A percentile compares a stretch with the other conserved stretches of the same genome.
These are phyloP conservation scores for Zaprionus taronus DNA, from an alignment of 1,140 invertebrate species.

Conservation along the genomic window DNA sequence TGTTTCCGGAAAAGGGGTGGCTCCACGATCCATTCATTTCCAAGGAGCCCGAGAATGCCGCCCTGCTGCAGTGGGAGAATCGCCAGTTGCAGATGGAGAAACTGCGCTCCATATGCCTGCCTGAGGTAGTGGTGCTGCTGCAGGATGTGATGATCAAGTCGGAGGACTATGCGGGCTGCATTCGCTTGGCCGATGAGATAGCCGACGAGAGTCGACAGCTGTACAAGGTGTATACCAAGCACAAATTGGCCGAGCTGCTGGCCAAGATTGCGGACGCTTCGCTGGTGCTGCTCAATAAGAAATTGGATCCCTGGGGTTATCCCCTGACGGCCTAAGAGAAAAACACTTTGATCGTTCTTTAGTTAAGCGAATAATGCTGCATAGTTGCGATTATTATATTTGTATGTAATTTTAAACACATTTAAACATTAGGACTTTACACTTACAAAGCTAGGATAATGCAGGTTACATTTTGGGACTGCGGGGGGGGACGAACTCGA, in stretches of 20 bases:
- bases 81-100: slow-evolving; percentile 88
- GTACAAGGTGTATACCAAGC: slow-evolving; percentile 92
- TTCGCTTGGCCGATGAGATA: slow-evolving; percentile 92
- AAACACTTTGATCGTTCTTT: not conserved
- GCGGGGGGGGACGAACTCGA: not conserved
- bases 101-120: slow-evolving; percentile 92
- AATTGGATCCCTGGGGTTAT: slow-evolving; percentile 90
- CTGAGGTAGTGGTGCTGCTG: slow-evolving; percentile 92
- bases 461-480: not conserved
- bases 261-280: slow-evolving; percentile 92
- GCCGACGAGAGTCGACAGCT: slow-evolving; percentile 91
- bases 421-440: slow-evolving; percentile 52
- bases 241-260: slow-evolving; percentile 90
- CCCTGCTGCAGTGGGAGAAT: slow-evolving; percentile 66
- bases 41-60: slow-evolving; percentile 63
- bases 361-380: slow-evolving; percentile 20
- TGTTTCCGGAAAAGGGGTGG: slow-evolving; percentile 96
- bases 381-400: slow-evolving; percentile 25
- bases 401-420: slow-evolving; percentile 62
- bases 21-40: slow-evolving; percentile 88
- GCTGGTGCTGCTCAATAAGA: slow-evolving; percentile 89
- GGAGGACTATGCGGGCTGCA: slow-evolving; percentile 90
- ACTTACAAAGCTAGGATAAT: slow-evolving; percentile 50
- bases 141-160: slow-evolving; percentile 91
- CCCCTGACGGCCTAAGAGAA: slow-evolving; percentile 58